phyloP scores from a whole-genome alignment of 2,113 vertebrate genomes.

The Cacatua alba region DNA sequence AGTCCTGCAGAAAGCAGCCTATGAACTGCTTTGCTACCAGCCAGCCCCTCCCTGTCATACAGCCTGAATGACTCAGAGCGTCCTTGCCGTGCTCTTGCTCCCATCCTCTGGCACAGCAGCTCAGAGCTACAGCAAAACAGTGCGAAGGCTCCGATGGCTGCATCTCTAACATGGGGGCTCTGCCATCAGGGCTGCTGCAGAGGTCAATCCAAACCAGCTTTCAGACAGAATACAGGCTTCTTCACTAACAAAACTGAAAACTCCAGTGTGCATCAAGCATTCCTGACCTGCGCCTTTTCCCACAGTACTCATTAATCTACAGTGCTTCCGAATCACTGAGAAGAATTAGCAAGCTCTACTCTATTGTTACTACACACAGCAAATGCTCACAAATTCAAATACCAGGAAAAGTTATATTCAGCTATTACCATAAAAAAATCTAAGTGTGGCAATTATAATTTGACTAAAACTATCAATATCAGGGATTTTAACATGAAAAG shows the following conservation, averaged over 20 bases:
- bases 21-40: neutral
- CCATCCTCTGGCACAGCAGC: neutral
- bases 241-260: neutral
- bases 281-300: neutral
- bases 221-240: neutral
- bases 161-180: neutral
- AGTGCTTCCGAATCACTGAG: accelerated
- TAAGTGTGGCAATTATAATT: neutral
- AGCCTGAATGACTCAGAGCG: neutral
- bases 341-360: neutral
- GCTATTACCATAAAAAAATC: neutral
- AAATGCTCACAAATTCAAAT: neutral
- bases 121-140: neutral
- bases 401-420: neutral
- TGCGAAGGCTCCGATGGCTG: neutral
- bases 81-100: neutral
- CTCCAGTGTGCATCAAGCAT: no score
- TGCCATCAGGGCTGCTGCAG: neutral
- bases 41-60: neutral
- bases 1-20: neutral
- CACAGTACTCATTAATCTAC: accelerated
- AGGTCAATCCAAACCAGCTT: neutral
- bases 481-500: neutral
- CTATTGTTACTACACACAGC: neutral
- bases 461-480: neutral